Evolutionary conservation across 2,888 invertebrate genomes (phyloP).

Genomic region (Tetragnatha montana): DNA sequence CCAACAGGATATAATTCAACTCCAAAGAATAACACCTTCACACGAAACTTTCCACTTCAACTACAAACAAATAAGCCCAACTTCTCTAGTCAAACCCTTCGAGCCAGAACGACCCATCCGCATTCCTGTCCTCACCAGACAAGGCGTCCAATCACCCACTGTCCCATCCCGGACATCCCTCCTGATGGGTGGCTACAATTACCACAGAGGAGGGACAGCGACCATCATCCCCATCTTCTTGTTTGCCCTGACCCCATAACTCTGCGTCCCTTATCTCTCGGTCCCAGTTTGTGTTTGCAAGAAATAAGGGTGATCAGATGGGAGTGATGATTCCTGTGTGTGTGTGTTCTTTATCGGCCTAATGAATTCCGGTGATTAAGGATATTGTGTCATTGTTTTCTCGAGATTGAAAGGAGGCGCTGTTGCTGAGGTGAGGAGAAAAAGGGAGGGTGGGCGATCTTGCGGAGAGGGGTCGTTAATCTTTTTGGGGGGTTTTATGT

Average conservation of each 20-base stretch:
- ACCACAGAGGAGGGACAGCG: conserved; percentile 1
- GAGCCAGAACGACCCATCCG: neutral
- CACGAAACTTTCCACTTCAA: too few relatives aligned
- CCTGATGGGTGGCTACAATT: conserved; percentile 45
- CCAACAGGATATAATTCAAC: too few relatives aligned
- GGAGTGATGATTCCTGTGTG: neutral
- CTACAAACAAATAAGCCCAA: too few relatives aligned
- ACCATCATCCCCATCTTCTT: conserved; percentile 14
- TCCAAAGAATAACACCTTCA: neutral
- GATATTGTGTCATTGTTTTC: neutral
- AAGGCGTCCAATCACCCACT: conserved; percentile 16
- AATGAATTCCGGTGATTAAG: neutral
- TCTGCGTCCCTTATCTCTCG: neutral
- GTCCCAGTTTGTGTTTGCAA: neutral
- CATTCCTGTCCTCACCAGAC: neutral
- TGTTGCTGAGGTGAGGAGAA: neutral
- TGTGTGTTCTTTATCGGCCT: neutral
- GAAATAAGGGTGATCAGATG: too few relatives aligned
- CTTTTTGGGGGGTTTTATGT: neutral
- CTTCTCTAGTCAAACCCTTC: neutral
- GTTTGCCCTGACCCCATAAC: neutral
- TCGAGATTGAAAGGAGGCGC: neutral
- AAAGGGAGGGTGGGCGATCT: neutral
- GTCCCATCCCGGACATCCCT: conserved; percentile 22
- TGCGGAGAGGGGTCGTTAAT: neutral